These are phyloP conservation scores for Erebia palarica DNA, from an alignment of 2,888 invertebrate species.

Conservation along the genomic window DNA sequence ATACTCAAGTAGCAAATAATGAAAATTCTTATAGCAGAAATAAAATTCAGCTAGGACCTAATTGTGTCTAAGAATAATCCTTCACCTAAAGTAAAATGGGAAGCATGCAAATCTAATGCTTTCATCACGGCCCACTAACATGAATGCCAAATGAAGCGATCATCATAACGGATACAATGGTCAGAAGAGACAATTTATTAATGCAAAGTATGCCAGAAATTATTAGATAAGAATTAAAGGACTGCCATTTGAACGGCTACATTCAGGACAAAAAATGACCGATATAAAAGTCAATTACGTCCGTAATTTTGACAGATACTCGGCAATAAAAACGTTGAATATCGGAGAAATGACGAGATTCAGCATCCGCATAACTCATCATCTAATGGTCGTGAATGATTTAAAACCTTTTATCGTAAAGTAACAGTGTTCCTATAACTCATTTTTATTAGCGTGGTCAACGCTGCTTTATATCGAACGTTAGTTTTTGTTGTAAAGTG, in stretches of 20 bases:
- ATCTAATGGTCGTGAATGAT: conserved; percentile 80
- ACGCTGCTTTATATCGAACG: conserved; percentile 71
- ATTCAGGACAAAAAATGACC: conserved; percentile 55
- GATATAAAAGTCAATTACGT: conserved; percentile 70
- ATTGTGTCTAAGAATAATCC: conserved; percentile 53
- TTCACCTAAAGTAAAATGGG: conserved; percentile 57
- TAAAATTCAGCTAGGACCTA: conserved; percentile 60
- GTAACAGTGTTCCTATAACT: conserved; percentile 78
- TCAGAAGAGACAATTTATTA: conserved; percentile 77
- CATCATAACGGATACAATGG: conserved; percentile 75
- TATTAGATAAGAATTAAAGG: conserved; percentile 62
- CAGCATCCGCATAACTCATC: conserved; percentile 77
- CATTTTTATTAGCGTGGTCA: conserved; percentile 80
- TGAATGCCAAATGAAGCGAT: conserved; percentile 78
- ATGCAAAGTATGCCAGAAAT: conserved; percentile 66
- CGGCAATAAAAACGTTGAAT: conserved; percentile 79
- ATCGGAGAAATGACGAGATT: conserved; percentile 75
- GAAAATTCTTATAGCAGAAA: conserved; percentile 62
- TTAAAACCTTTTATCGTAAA: conserved; percentile 81
- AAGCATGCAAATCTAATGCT: conserved; percentile 78
- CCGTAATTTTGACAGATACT: conserved; percentile 73
- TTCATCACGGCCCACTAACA: conserved; percentile 65
- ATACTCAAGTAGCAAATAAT: conserved; percentile 68
- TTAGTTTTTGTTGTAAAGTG: conserved; percentile 65
- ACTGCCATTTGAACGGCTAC: conserved; percentile 49